Conservation (phyloP, 1,140 invertebrate genomes). For the Coptotermes formosanus region DNA sequence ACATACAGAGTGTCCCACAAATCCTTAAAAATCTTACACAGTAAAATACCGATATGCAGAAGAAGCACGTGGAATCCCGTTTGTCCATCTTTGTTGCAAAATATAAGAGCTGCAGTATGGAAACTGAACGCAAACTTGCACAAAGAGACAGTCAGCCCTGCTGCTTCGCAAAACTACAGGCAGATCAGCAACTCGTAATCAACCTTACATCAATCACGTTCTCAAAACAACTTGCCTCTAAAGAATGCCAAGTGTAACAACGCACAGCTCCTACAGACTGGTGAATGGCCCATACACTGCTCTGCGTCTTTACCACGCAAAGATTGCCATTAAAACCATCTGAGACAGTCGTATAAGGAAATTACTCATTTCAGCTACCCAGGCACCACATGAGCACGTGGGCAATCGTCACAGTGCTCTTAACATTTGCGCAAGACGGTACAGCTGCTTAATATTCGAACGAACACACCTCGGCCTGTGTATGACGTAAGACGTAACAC, state of each 20-base stretch:
- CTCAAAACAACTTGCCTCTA: neutral
- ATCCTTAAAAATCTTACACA: too few species aligned
- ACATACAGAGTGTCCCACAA: too few species aligned
- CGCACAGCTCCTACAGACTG: neutral
- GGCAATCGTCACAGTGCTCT: neutral
- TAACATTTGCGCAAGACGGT: neutral
- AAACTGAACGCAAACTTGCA: neutral
- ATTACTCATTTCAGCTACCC: neutral
- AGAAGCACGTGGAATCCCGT: too few species aligned
- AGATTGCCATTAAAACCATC: neutral
- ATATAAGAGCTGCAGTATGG: too few species aligned
- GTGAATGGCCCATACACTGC: neutral
- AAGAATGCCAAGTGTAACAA: neutral
- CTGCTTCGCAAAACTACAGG: neutral
- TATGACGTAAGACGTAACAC: neutral
- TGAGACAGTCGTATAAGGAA: neutral
- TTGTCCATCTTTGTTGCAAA: too few species aligned
- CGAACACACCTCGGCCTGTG: neutral
- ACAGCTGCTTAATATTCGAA: neutral
- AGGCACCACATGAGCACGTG: neutral
- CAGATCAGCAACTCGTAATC: neutral
- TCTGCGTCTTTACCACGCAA: neutral
- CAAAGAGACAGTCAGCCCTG: neutral
- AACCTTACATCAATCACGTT: neutral
- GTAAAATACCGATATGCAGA: too few species aligned